Conservation (phyloP, 1,140 invertebrate species). For the Drosophila willistoni region DNA sequence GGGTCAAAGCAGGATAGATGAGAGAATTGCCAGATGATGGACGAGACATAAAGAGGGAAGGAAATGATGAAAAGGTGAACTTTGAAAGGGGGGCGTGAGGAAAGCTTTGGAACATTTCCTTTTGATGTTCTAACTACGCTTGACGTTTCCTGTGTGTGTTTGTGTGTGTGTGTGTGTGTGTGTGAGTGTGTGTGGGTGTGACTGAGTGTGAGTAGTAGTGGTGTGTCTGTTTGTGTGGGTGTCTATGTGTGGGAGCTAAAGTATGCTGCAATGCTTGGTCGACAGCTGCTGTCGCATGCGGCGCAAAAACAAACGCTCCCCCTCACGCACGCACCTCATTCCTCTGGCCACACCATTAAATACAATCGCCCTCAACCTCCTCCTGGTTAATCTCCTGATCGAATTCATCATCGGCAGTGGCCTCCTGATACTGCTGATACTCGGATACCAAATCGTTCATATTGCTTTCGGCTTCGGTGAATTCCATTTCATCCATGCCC, state of each 20-base stretch:
- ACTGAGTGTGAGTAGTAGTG: slow-evolving; percentile 7
- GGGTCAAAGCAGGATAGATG: slow-evolving; percentile 11
- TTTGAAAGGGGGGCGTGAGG: not conserved
- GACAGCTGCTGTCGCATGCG: slow-evolving; percentile 71
- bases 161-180: slow-evolving; percentile 32
- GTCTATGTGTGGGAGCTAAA: slow-evolving; percentile 48
- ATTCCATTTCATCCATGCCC: slow-evolving; percentile 94
- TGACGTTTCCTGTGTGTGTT: slow-evolving; percentile 70
- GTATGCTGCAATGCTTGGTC: slow-evolving; percentile 69
- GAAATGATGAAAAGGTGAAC: slow-evolving; percentile 24
- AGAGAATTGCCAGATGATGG: slow-evolving; percentile 20
- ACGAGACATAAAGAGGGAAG: not conserved
- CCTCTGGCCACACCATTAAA: slow-evolving; percentile 82
- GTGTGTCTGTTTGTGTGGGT: slow-evolving; percentile 27
- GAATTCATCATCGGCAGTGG: slow-evolving; percentile 88
- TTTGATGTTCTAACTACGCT: slow-evolving; percentile 73
- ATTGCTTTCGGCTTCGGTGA: slow-evolving; percentile 91
- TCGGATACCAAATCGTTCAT: slow-evolving; percentile 94
- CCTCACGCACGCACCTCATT: slow-evolving; percentile 81
- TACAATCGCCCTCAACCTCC: slow-evolving; percentile 83
- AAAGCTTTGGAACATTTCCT: slow-evolving; percentile 67
- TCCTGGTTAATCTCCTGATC: slow-evolving; percentile 86
- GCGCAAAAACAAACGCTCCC: slow-evolving; percentile 52
- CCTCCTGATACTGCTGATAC: slow-evolving; percentile 95
- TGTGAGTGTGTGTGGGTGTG: slow-evolving; percentile 25